These are phyloP conservation scores for Pristionchus arcanus DNA, from an alignment of 2,888 invertebrate genomes.

Conservation along the genomic window DNA sequence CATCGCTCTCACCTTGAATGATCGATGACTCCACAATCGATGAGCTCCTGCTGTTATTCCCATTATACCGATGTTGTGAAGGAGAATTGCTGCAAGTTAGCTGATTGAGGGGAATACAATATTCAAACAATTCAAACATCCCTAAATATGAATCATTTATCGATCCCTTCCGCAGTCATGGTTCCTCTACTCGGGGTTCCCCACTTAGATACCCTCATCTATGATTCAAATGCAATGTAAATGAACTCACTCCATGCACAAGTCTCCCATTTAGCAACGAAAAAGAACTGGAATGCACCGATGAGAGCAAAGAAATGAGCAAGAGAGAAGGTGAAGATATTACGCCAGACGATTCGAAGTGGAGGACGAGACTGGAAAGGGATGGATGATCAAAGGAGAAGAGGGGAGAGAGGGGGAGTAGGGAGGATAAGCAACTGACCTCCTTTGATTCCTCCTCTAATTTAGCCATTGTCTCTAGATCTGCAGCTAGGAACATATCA, in stretches of 20 bases:
- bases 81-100: conserved; percentile 67
- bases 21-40: conserved; percentile 92
- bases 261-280: conserved; percentile 76
- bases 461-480: conserved; percentile 29
- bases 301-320: conserved; percentile 74
- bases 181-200: neutral
- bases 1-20: conserved; percentile 85
- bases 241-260: conserved; percentile 71
- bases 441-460: conserved; percentile 38
- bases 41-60: conserved; percentile 97
- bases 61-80: conserved; percentile 84
- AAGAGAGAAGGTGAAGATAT: conserved; percentile 74
- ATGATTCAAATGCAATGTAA: neutral
- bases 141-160: neutral
- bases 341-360: conserved; percentile 75
- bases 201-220: neutral
- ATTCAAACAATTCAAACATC: neutral
- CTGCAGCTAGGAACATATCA: conserved; percentile 33
- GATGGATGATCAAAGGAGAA: conserved; percentile 59
- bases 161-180: neutral
- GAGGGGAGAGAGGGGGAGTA: no score
- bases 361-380: conserved; percentile 34
- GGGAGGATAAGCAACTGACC: neutral
- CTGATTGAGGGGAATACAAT: neutral
- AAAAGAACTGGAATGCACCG: conserved; percentile 73